phyloP scores from a whole-genome alignment of 2,113 vertebrate genomes.

The Cyanoramphus novaezelandiae region DNA sequence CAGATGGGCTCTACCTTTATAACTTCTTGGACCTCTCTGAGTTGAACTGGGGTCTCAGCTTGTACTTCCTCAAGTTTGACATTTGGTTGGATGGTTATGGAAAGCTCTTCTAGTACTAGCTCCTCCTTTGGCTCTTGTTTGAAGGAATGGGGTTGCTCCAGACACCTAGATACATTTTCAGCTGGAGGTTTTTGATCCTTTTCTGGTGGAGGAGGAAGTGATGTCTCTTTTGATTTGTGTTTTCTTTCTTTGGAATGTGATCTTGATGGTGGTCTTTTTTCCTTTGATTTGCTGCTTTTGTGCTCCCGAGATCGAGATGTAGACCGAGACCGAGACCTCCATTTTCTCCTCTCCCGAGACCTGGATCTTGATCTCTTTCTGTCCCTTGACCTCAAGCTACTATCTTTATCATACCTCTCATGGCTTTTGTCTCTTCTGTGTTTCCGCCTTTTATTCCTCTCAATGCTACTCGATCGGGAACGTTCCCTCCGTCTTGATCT shows the following conservation, averaged over 20 bases:
- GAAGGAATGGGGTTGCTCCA: constrained; percentile 3
- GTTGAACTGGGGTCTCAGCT: neutral
- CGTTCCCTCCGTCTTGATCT: constrained; percentile 58
- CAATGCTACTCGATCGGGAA: constrained; percentile 79
- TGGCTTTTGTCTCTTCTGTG: constrained; percentile 66
- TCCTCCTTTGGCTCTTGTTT: constrained; percentile 29
- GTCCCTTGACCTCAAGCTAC: constrained; percentile 57
- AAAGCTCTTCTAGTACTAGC: constrained; percentile 25
- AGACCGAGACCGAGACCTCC: constrained; percentile 37
- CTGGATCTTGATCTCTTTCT: constrained; percentile 71
- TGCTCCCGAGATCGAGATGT: constrained; percentile 63
- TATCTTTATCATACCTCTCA: constrained; percentile 72
- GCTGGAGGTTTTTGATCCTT: neutral
- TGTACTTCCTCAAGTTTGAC: neutral
- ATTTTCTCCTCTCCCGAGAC: constrained; percentile 75
- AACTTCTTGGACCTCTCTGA: constrained; percentile 49
- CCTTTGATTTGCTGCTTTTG: constrained; percentile 71
- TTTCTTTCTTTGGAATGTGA: constrained; percentile 83
- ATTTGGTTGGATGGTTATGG: constrained; percentile 41
- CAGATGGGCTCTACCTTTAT: constrained; percentile 42
- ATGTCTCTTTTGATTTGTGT: constrained; percentile 30
- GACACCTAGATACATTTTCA: neutral
- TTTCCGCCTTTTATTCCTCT: constrained; percentile 74
- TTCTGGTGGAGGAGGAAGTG: neutral
- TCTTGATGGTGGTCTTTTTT: constrained; percentile 62